Conservation (phyloP, 1,140 invertebrate species). For the Brachionus rotundiformis region DNA sequence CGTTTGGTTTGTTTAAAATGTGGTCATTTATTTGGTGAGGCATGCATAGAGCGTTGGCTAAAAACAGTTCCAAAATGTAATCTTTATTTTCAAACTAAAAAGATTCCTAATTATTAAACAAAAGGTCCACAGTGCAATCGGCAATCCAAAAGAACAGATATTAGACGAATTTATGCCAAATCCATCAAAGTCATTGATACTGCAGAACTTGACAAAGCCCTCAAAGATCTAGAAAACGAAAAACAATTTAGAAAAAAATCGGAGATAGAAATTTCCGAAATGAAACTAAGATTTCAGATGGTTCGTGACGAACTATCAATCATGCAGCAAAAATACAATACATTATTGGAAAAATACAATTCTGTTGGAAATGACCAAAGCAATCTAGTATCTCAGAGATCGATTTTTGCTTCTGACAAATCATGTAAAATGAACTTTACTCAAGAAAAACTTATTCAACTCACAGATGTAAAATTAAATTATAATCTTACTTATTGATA, state of each 20-base stretch:
- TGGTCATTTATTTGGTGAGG: conserved; percentile 84
- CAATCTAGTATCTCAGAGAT: conserved; percentile 19
- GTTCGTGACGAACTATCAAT: conserved; percentile 57
- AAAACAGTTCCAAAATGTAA: conserved; percentile 67
- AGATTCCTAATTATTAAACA: neutral
- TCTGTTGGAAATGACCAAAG: neutral
- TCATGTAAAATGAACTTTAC: conserved; percentile 63
- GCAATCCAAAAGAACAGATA: conserved; percentile 73
- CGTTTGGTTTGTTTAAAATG: conserved; percentile 78
- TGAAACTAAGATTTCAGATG: conserved; percentile 60
- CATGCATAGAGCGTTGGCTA: conserved; percentile 81
- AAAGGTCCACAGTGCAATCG: conserved; percentile 78
- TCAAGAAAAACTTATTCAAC: conserved; percentile 70
- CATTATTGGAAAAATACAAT: conserved; percentile 55
- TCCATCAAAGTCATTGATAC: conserved; percentile 70
- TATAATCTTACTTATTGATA: neutral
- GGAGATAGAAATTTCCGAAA: conserved; percentile 66
- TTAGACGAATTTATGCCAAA: conserved; percentile 74
- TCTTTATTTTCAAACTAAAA: neutral
- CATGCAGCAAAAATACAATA: conserved; percentile 61
- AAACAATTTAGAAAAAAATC: conserved; percentile 60
- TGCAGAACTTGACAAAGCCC: conserved; percentile 68
- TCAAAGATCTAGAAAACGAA: conserved; percentile 66
- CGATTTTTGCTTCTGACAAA: conserved; percentile 31
- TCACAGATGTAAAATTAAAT: conserved; percentile 59